Conservation (phyloP, 2,888 invertebrate species). For the Platycheirus rosarum region DNA sequence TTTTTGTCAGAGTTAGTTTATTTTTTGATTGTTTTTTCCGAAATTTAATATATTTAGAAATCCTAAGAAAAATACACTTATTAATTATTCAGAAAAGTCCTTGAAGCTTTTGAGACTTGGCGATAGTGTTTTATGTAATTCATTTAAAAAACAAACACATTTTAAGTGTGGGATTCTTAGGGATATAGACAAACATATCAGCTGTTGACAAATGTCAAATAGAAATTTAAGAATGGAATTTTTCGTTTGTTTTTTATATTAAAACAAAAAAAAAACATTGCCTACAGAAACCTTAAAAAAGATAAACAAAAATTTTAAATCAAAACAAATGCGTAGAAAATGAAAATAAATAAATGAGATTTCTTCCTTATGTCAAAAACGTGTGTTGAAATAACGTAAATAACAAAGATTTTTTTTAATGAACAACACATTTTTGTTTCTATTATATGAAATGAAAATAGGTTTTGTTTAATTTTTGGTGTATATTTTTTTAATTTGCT, state of each 20-base stretch:
- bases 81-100: neutral
- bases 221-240: neutral
- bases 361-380: too few species aligned
- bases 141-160: too few species aligned
- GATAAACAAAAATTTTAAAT: neutral
- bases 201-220: neutral
- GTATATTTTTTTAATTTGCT: too few species aligned
- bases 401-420: too few species aligned
- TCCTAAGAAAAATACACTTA: too few species aligned
- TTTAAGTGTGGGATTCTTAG: neutral
- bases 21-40: neutral
- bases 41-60: neutral
- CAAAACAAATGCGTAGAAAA: neutral
- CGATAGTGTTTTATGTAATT: neutral
- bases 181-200: neutral
- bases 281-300: neutral
- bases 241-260: neutral
- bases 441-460: too few species aligned
- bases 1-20: neutral
- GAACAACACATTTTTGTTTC: too few species aligned
- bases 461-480: too few species aligned
- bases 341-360: too few species aligned
- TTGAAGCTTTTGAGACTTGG: neutral
- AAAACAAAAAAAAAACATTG: neutral
- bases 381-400: too few species aligned